These are phyloP conservation scores for Trinectes maculatus DNA, from an alignment of 2,113 vertebrate genomes.

Conservation along the genomic window DNA sequence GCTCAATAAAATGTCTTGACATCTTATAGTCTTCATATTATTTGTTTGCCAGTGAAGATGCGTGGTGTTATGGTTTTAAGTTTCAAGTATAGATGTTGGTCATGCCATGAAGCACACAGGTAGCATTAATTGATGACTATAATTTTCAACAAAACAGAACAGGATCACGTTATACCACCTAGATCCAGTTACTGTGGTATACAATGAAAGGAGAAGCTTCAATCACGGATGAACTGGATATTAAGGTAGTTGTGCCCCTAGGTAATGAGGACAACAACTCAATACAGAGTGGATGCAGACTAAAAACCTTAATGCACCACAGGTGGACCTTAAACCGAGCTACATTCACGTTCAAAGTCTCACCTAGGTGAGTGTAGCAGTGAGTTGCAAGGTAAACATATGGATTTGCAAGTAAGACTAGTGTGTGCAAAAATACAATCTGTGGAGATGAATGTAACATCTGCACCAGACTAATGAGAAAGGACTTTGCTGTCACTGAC, in stretches of 20 bases:
- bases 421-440: too few species aligned
- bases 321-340: neutral
- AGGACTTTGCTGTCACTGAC: neutral
- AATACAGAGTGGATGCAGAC: neutral
- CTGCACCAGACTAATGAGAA: neutral
- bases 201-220: constrained; percentile 25
- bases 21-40: neutral
- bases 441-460: neutral
- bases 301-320: neutral
- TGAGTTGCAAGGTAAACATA: too few species aligned
- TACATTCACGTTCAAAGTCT: neutral
- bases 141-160: constrained; percentile 14
- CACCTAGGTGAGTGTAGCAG: too few species aligned
- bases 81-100: neutral
- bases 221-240: constrained; percentile 20
- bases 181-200: constrained; percentile 30
- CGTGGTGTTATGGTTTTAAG: neutral
- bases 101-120: neutral
- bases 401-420: too few species aligned
- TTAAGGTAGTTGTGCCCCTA: constrained; percentile 15
- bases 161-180: constrained; percentile 21
- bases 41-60: neutral
- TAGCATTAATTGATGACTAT: neutral
- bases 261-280: constrained; percentile 18
- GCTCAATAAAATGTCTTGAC: neutral